Base-by-base conservation (phyloP, 2,888 invertebrate genomes). In the Amiota mariae region DNA sequence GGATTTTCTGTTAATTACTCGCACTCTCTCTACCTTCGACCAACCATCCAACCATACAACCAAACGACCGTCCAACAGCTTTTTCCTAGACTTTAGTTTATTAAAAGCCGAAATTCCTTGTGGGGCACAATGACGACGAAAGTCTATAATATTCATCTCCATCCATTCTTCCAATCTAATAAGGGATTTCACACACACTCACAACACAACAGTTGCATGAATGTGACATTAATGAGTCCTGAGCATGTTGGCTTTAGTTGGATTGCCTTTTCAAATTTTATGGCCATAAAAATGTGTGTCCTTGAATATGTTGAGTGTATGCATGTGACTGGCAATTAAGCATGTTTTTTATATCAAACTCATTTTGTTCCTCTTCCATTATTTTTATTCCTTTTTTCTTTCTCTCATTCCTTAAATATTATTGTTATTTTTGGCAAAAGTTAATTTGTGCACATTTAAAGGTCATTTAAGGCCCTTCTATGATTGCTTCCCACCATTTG, bases 1-100 rank as follows among this genome's bases (percentile, higher is more conserved):
- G 76, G 79, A 78, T 77, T 73, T 79, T 77, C 75, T 74, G 84
- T 85, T 85, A 83, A 83, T 85, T 84, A 85, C 76, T 46, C 46
- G 24, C 46, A 46, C 24, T 20, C 59, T 59, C 24, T 20, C 59
- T 59, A 59, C 63, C 54, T 13, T 54, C 54, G 15, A 54, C 15
- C 36, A 36, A 36, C 36, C 54, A 54, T 10, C 15, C n/a, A 54
- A 13, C 36, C 54, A 54, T 10, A 8, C n/a, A 54, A 13, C 1
- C 54, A 54, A 13, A 54, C 51, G n/a, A 54, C 8, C 54, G 15
- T 8, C 54, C 54, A 36, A 36, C 36, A 36, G 8, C 36, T 36
- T 36, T 6, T 0, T 36, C 36, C 36, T 36, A 36, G 36, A 6
- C 36, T 36, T 36, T 36, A 36, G 36, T 36, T 36, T 36, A 36